These are phyloP conservation scores for Hyaena hyaena DNA, from an alignment of 2,113 vertebrate species.

Conservation along the genomic window DNA sequence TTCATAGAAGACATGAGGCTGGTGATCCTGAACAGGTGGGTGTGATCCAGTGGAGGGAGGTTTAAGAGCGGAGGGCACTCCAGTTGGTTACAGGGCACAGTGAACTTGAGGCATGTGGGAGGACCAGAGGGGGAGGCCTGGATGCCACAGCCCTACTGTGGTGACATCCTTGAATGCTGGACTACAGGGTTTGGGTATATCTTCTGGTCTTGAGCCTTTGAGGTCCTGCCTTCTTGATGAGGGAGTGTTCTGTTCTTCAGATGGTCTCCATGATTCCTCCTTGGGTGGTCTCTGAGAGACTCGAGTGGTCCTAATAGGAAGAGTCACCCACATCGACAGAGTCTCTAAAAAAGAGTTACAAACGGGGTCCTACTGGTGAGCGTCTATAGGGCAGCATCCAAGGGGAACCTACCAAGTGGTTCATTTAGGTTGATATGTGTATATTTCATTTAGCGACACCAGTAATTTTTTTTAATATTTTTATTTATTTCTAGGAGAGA, in stretches of 20 bases:
- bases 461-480: background rate
- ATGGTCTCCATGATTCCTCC: too few species aligned
- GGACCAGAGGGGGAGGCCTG: too few species aligned
- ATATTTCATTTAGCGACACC: background rate
- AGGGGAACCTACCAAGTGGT: accelerated
- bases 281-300: background rate
- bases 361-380: background rate
- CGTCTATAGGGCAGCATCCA: too few species aligned
- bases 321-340: accelerated
- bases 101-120: accelerated
- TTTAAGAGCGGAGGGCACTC: accelerated
- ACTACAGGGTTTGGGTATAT: accelerated
- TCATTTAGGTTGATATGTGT: background rate
- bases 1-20: background rate
- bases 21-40: too few species aligned
- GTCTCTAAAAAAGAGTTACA: background rate
- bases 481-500: too few species aligned
- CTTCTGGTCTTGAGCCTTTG: background rate
- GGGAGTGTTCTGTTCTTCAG: background rate
- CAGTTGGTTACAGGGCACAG: accelerated
- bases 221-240: background rate
- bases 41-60: accelerated
- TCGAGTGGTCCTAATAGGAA: background rate
- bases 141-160: accelerated
- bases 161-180: background rate